Evolutionary conservation across 2,797 vertebrate genomes (phyloP), one percentile per base, ranked within the genome.

Genomic region (Enteromius argenteus): DNA sequence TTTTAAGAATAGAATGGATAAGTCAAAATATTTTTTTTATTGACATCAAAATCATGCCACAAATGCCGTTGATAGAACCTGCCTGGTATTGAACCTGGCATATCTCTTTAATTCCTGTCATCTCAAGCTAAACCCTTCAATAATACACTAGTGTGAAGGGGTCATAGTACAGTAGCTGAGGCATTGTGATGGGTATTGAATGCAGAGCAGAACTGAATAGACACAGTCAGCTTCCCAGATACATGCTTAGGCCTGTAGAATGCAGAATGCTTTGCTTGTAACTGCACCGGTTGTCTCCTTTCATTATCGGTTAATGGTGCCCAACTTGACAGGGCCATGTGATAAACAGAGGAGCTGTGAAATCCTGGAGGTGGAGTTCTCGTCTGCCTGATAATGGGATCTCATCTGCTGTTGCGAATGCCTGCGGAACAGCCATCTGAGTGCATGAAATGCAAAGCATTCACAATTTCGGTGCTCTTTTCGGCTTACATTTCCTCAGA

Each of bases 291-390:
- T 96, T 96, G 96, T 98, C 96, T 98, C 95, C 94, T 97, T 97
- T 98, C 96, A 97, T 98, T 98, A 97, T 97, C 95, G 94, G 95
- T 96, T 99, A 98, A 97, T 97, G 96, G 96, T 95, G 96, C 96
- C 97, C 97, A 94, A 95, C 95, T 95, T 98, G 97, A 97, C 96
- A 96, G 95, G 95, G 94, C 95, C 95, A 94, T 96, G 96, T 96
- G 97, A 97, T 97, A 97, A 97, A 97, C 96, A 97, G 95, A 94
- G 96, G 93, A 94, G 93, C 93, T 94, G 94, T 92, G 93, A 95
- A 98, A 98, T 96, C 92, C 93, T 92, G 96, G 97, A 95, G 93
- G 94, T 96, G 96, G 96, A 97, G 92, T 96, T 94, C 90, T 90
- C 90, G 86, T 93, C 89, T 84, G 89, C 90, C 88, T 92, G 93